Percentiles rank a stretch among this genome's conserved stretches.
These are phyloP conservation scores for Tetragonisca angustula DNA, from an alignment of 2,888 invertebrate genomes.

Conservation along the genomic window DNA sequence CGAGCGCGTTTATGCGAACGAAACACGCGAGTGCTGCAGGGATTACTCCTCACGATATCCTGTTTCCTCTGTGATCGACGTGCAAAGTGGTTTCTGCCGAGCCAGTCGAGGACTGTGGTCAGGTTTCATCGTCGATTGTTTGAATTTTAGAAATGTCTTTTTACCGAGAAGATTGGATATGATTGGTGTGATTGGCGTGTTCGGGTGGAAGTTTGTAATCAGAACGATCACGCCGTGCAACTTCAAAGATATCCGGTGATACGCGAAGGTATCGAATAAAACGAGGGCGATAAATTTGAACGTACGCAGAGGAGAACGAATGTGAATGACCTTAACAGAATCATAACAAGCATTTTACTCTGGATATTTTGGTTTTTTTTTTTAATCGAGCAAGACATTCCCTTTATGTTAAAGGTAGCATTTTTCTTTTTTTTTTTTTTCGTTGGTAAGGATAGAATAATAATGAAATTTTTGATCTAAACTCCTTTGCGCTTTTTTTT, in stretches of 20 bases:
- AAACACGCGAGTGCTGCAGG: constrained; percentile 36
- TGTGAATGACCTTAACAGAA: too few relatives aligned
- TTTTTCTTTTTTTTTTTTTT: background rate
- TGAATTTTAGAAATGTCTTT: background rate
- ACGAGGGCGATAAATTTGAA: too few relatives aligned
- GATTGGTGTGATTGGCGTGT: background rate
- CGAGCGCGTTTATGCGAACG: constrained; percentile 37
- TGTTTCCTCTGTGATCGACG: constrained; percentile 11
- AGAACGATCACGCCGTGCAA: too few relatives aligned
- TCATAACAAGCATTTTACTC: too few relatives aligned
- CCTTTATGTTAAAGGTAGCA: background rate
- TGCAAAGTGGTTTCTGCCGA: background rate
- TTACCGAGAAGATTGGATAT: background rate
- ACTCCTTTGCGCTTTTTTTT: too few relatives aligned
- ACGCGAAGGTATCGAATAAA: too few relatives aligned
- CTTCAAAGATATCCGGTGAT: too few relatives aligned
- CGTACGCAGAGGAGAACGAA: too few relatives aligned
- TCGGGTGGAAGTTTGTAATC: too few relatives aligned
- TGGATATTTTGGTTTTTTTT: background rate
- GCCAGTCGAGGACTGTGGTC: background rate
- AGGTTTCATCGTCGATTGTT: background rate
- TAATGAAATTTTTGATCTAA: background rate
- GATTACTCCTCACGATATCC: constrained; percentile 19
- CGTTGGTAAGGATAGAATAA: too few relatives aligned
- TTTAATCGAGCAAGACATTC: background rate